phyloP scores from a whole-genome alignment of 1,140 invertebrate genomes.

The Psilanteris sp. region DNA sequence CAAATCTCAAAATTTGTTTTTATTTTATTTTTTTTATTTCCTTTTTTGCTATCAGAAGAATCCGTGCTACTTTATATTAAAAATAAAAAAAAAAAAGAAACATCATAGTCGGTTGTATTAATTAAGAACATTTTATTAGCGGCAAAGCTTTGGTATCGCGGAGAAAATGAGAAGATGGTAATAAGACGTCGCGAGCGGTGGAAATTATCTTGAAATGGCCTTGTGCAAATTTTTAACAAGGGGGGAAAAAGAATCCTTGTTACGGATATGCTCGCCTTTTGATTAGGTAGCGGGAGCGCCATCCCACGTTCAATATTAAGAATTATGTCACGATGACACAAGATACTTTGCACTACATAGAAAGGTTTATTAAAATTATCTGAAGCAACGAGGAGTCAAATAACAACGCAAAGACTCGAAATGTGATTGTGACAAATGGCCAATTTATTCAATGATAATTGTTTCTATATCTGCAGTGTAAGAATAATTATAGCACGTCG shows the following conservation, averaged over 20 bases:
- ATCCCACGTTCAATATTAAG: constrained; percentile 60
- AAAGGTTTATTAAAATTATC: constrained; percentile 34
- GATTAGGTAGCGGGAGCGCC: constrained; percentile 37
- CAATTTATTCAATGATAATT: too few relatives aligned
- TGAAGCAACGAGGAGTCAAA: constrained; percentile 6
- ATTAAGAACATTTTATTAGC: constrained; percentile 36
- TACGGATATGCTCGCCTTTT: constrained; percentile 47
- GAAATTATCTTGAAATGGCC: too few relatives aligned
- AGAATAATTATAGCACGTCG: too few relatives aligned
- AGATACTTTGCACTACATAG: constrained; percentile 33
- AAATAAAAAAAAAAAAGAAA: too few relatives aligned
- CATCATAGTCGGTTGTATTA: constrained; percentile 11
- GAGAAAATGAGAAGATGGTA: constrained; percentile 10
- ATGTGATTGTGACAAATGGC: constrained; percentile 1
- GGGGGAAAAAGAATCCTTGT: constrained; percentile 33
- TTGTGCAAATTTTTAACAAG: constrained; percentile 4
- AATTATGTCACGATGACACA: constrained; percentile 58
- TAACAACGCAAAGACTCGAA: constrained; percentile 5
- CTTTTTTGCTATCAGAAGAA: too few relatives aligned
- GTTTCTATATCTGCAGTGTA: too few relatives aligned
- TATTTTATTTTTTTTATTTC: too few relatives aligned
- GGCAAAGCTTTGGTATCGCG: background rate
- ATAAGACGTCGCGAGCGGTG: background rate
- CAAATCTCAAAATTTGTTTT: too few relatives aligned
- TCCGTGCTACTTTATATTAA: too few relatives aligned